Conservation (phyloP, 2,888 invertebrate genomes). For the Cataglyphis albicans region DNA sequence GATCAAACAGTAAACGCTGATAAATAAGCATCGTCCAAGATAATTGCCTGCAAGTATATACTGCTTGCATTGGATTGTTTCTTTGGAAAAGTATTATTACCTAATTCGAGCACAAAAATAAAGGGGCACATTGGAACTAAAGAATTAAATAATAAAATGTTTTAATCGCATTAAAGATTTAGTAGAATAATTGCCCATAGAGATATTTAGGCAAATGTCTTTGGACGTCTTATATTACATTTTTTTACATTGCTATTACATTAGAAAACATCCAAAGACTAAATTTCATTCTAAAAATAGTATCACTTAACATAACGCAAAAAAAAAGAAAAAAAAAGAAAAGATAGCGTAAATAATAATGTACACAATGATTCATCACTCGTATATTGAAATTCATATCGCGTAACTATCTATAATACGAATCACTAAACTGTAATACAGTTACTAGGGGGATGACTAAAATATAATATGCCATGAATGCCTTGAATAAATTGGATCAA, state of each 20-base stretch:
- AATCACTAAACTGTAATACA: constrained; percentile 70
- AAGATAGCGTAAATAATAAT: constrained; percentile 58
- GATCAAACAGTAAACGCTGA: constrained; percentile 51
- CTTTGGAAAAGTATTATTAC: constrained; percentile 53
- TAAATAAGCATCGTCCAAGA: constrained; percentile 67
- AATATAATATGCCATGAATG: constrained; percentile 67
- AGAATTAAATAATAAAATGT: constrained; percentile 76
- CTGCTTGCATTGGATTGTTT: constrained; percentile 56
- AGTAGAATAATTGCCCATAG: constrained; percentile 68
- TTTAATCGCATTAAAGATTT: constrained; percentile 77
- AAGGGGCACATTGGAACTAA: constrained; percentile 71
- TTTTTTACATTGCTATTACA: constrained; percentile 73
- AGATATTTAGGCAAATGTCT: constrained; percentile 61
- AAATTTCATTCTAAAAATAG: constrained; percentile 72
- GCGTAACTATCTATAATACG: constrained; percentile 64
- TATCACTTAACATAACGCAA: constrained; percentile 60
- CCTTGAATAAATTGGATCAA: constrained; percentile 64
- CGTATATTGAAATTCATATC: constrained; percentile 67
- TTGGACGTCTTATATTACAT: constrained; percentile 71
- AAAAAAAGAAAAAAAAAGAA: constrained; percentile 65
- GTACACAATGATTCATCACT: constrained; percentile 62
- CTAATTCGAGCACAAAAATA: constrained; percentile 68
- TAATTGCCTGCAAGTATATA: constrained; percentile 59
- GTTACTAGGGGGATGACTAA: constrained; percentile 64
- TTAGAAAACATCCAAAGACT: constrained; percentile 59